Conservation (phyloP, 2,113 vertebrate species). For the Leptocoma aspasia region DNA sequence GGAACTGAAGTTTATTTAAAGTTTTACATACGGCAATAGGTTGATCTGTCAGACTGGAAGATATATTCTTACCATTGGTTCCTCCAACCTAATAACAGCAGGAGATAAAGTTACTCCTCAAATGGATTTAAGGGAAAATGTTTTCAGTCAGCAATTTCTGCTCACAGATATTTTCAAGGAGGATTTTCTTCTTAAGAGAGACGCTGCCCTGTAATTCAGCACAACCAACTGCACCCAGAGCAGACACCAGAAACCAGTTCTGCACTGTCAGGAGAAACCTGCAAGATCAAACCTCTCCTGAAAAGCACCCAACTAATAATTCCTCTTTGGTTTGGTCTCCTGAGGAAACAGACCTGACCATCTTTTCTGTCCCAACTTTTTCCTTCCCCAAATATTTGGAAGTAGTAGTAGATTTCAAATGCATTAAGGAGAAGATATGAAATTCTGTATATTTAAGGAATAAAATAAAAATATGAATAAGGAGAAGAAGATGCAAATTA, state of each 20-base stretch:
- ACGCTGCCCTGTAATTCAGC: neutral
- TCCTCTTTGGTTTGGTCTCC: neutral
- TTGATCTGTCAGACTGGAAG: conserved; percentile 76
- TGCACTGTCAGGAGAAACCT: neutral
- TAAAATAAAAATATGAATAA: neutral
- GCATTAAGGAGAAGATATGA: neutral
- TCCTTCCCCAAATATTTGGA: neutral
- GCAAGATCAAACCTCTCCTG: neutral
- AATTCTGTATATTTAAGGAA: neutral
- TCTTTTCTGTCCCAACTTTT: neutral
- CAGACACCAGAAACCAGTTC: neutral
- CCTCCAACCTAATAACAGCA: conserved; percentile 78
- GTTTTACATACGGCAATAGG: conserved; percentile 79
- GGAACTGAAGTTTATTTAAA: conserved; percentile 64
- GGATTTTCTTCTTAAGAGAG: neutral
- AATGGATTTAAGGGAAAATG: neutral
- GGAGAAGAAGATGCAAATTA: neutral
- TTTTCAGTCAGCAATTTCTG: neutral
- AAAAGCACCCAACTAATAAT: neutral
- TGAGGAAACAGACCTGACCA: neutral
- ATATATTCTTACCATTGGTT: conserved; percentile 73
- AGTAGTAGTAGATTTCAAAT: neutral
- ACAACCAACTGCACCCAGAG: neutral
- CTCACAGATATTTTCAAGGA: neutral
- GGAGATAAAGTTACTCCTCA: conserved; percentile 70